Percentiles rank a stretch among this genome's conserved stretches.
These are phyloP conservation scores for Triplophysa bombifrons DNA, from an alignment of 2,797 vertebrate genomes.

Conservation along the genomic window DNA sequence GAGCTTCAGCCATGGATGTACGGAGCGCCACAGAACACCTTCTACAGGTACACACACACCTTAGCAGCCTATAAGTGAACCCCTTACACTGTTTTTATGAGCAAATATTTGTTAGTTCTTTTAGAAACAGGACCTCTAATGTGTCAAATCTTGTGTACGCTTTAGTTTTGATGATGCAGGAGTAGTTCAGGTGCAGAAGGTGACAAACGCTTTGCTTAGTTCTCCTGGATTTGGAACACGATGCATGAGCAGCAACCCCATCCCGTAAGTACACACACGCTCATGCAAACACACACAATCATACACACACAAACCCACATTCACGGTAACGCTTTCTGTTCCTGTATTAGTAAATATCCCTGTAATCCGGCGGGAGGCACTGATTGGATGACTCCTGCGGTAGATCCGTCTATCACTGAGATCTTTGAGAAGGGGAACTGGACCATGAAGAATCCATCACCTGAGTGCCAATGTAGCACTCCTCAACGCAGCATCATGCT, in stretches of 20 bases:
- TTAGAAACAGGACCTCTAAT: too few species aligned
- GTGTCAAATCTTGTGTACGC: neutral
- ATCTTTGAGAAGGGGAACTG: conserved; percentile 90
- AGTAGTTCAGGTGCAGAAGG: conserved; percentile 76
- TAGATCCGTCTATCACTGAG: conserved; percentile 80
- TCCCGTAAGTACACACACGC: conserved; percentile 83
- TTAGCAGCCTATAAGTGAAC: too few species aligned
- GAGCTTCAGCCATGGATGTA: conserved; percentile 99
- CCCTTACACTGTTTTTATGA: too few species aligned
- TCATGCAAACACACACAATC: neutral
- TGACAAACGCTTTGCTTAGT: conserved; percentile 83
- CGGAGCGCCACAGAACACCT: conserved; percentile 86
- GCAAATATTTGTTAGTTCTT: too few species aligned
- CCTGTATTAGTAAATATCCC: conserved; percentile 66
- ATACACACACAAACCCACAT: neutral
- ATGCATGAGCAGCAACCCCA: conserved; percentile 88
- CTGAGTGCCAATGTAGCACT: conserved; percentile 88
- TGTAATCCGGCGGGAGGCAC: conserved; percentile 66
- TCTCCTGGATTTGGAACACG: conserved; percentile 94
- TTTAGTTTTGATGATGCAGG: conserved; percentile 85
- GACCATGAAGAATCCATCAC: conserved; percentile 92
- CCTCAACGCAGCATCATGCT: conserved; percentile 85
- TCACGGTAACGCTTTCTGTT: neutral
- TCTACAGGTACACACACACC: conserved; percentile 83
- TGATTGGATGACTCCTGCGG: conserved; percentile 82